Base-by-base conservation (phyloP, 2,113 vertebrate genomes). In the Ariopsis seemanni region DNA sequence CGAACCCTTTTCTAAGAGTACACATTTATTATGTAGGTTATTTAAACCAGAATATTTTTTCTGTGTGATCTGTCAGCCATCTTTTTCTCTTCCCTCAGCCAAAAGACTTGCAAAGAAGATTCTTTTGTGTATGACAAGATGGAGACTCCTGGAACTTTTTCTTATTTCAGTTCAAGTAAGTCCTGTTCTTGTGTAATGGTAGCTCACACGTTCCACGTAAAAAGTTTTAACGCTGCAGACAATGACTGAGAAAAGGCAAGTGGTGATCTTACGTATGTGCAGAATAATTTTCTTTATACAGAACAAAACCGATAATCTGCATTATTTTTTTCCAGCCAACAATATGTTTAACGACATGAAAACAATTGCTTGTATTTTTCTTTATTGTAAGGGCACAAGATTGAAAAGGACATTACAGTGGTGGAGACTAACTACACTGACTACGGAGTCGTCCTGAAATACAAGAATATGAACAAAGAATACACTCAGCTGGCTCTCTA, bases 401-500 rank as follows among this genome's bases (percentile, higher is more conserved):
- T 86, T 42, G 50, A 85, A 58, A 91, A 91, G 84, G 88, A 91
- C 79, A 84, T 90, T 63, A 90, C 88, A 6, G 77, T 91, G 60
- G 83, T 90, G 72, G 91, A 91, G 27, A 90, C 91, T 10, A 89
- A 91, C 72, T 91, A 91, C 67, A 89, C 87, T 20, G 88, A 89
- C 18, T 91, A 91, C 27, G 90, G 85, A 22, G 8, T 90, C 30
- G 88, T 90, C 55, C 78, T 90, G 42, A 91, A 91, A 88, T 88
- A 89, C 81, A 91, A 88, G 63, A 80, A 67, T 62, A 62, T 87
- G 60, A 77, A 88, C 58, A 87, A 89, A 77, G 87, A 89, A 2
- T 90, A 85, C 83, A 88, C 87, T 62, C 88, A 90, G 83, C 11
- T 91, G 84, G 89, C 88, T 62, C 87, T 91, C 18, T 90, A 91